Conservation (phyloP, 2,113 vertebrate genomes). For the Crotalus horridus region DNA sequence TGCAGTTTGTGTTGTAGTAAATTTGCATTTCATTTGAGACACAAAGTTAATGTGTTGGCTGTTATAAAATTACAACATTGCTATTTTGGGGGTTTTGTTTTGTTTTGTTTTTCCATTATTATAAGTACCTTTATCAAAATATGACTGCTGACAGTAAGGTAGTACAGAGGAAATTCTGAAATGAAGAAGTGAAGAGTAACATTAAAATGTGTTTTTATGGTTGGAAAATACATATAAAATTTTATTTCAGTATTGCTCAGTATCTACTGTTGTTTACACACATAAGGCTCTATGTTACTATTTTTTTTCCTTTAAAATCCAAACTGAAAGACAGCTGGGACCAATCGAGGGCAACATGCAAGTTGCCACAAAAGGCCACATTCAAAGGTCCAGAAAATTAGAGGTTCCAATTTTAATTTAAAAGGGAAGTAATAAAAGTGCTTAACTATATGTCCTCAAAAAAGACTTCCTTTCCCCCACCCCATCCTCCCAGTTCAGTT, state of each 20-base stretch:
- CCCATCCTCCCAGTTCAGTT: background rate
- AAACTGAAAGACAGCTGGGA: background rate
- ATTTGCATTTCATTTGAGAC: background rate
- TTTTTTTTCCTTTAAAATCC: background rate
- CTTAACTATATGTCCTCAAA: background rate
- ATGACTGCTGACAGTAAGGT: background rate
- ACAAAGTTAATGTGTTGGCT: background rate
- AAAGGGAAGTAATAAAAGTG: background rate
- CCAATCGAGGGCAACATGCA: background rate
- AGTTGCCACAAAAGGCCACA: background rate
- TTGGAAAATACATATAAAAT: background rate
- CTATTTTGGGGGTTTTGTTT: background rate
- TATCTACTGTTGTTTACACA: background rate
- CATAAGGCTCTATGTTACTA: background rate
- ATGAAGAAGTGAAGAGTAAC: background rate
- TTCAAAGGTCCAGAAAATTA: background rate
- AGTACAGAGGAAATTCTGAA: background rate
- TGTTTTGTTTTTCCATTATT: background rate
- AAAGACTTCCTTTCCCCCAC: background rate
- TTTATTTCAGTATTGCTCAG: background rate
- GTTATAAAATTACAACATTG: background rate
- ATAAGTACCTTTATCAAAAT: background rate
- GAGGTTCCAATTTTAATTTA: constrained; percentile 4
- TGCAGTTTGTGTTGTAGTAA: background rate
- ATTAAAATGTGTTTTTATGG: background rate